Evolutionary conservation across 2,888 invertebrate species (phyloP).

Genomic region (Drosophila birchii): DNA sequence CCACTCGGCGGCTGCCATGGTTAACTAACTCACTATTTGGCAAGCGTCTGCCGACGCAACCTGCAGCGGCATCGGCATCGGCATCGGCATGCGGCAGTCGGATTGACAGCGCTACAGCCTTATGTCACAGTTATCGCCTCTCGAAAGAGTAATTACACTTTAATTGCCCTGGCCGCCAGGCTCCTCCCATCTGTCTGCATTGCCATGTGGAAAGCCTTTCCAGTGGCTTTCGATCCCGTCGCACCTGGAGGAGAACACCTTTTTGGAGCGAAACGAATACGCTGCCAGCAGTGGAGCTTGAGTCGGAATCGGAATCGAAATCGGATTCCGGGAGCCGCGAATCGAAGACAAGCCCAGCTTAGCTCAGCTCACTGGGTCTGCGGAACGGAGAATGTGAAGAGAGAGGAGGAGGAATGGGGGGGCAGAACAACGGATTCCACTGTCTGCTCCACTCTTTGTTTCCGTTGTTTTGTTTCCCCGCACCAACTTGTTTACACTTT

Average conservation of each 20-base stretch:
- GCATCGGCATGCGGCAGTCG: conserved; percentile 17
- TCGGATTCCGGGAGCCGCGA: conserved; percentile 21
- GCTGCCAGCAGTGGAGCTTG: neutral
- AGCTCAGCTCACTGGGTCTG: conserved; percentile 7
- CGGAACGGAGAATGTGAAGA: neutral
- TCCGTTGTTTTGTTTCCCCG: conserved; percentile 7
- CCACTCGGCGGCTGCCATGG: conserved; percentile 7
- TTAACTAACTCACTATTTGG: conserved; percentile 42
- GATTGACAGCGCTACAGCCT: conserved; percentile 25
- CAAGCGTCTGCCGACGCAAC: conserved; percentile 33
- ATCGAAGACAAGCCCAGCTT: conserved; percentile 32
- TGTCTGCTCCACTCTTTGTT: conserved; percentile 28
- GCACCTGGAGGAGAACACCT: conserved; percentile 5
- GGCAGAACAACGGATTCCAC: conserved; percentile 32
- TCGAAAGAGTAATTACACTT: conserved; percentile 41
- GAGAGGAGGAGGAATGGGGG: neutral
- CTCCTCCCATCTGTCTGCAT: neutral
- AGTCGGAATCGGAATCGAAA: conserved; percentile 4
- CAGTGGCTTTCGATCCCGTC: conserved; percentile 3
- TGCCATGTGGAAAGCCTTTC: conserved; percentile 5
- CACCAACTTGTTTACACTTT: conserved; percentile 25
- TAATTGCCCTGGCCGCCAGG: conserved; percentile 24
- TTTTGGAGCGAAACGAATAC: conserved; percentile 48
- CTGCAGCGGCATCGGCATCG: conserved; percentile 9
- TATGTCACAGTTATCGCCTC: conserved; percentile 42